Base-by-base conservation (phyloP, 35 echinoderm and acorn worm genomes). In the Acanthaster planci region DNA sequence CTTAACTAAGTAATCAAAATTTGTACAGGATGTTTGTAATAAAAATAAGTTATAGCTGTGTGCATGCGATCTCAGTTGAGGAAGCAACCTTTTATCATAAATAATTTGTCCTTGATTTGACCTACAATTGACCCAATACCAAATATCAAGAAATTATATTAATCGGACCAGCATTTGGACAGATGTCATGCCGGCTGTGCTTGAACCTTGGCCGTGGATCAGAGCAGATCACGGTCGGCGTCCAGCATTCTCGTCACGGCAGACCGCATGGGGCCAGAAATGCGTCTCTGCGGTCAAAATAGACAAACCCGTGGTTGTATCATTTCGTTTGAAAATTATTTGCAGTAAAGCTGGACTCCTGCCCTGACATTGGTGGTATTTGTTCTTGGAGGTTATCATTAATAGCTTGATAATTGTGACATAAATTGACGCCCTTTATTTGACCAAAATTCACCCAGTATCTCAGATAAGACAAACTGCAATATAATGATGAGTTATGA, bases 131-230 rank as follows among this genome's bases (percentile, higher is more conserved):
- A 29, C 64, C 64, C 23, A 26, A 26, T 67, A 31, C 0, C 4
- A 72, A 21, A 31, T 27, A 7, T 29, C 10, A 10, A 26, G 59
- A 67, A 67, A 0, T 67, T 8, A 67, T 67, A 26, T 8, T 22
- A 9, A 32, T 26, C n/a, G 8, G 31, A 26, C 15, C 64, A 72
- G 34, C 7, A 72, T 31, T 72, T 7, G 34, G 14, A 72, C 64
- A 26, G 12, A 72, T 72, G 30, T 8, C 64, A 34, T 72, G 64
- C 0, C 2, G 64, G 2, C 30, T 34, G 15, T 35, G 34, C 64
- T 72, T 72, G 64, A 72, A 72, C 64, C 64, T 72, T 16, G 14
- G 64, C 64, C 64, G 64, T 26, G 2, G 64, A 72, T 72, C 3
- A 26, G 23, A 72, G 64, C 64, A 15, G 30, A 72, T 31, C 64